phyloP scores from a whole-genome alignment of 2,888 invertebrate species.

The Hyposoter didymator region DNA sequence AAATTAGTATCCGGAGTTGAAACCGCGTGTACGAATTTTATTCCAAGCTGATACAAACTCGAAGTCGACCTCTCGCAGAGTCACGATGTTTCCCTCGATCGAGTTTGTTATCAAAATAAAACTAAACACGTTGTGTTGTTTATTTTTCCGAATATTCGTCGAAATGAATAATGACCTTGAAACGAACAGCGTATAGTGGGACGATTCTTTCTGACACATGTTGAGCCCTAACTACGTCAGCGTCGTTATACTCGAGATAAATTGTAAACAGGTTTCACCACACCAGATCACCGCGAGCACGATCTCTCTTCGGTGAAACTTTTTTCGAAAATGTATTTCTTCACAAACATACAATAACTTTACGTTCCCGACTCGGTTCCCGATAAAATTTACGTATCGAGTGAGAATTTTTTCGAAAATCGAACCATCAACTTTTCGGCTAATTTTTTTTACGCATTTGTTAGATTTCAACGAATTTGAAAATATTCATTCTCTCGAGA shows the following conservation, averaged over 20 bases:
- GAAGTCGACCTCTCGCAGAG: no score
- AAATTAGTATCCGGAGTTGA: not conserved
- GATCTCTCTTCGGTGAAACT: slow-evolving; percentile 53
- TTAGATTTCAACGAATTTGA: not conserved
- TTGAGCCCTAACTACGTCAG: not conserved
- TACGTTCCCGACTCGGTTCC: not conserved
- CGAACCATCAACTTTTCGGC: not conserved
- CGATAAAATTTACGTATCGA: not conserved
- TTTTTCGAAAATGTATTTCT: slow-evolving; percentile 37
- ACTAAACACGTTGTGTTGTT: not conserved
- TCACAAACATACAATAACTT: not conserved
- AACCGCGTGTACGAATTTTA: not conserved
- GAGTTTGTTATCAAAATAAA: not conserved
- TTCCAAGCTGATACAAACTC: not conserved
- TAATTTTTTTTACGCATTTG: not conserved
- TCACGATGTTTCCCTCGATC: not conserved
- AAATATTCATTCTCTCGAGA: not conserved
- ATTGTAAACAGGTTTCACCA: slow-evolving; percentile 51
- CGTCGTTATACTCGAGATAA: slow-evolving; percentile 9
- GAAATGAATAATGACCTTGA: not conserved
- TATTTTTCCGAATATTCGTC: not conserved
- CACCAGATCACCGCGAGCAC: slow-evolving; percentile 11
- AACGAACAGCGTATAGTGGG: slow-evolving; percentile 29
- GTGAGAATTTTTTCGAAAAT: not conserved
- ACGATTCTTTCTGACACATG: not conserved